Percentiles rank a stretch among this genome's conserved stretches.
Conservation (phyloP, 1,140 invertebrate species). For the Drosophila trapezifrons region DNA sequence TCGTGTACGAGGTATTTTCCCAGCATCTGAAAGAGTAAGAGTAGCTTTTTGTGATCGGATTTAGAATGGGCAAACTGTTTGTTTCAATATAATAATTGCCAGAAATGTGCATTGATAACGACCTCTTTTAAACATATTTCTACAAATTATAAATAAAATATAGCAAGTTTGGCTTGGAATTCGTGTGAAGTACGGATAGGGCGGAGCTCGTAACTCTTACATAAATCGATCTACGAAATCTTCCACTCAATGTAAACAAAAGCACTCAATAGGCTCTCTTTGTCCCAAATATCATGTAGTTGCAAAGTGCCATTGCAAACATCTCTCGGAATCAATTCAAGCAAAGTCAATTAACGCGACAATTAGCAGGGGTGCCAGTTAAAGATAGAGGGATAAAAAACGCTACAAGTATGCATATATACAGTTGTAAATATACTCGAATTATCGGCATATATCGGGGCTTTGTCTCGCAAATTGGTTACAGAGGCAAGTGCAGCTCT, state of each 20-base stretch:
- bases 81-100: background rate
- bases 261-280: constrained; percentile 45
- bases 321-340: constrained; percentile 52
- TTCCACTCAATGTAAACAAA: constrained; percentile 26
- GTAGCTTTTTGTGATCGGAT: too few species aligned
- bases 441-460: constrained; percentile 22
- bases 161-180: background rate
- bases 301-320: constrained; percentile 55
- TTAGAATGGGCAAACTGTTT: too few species aligned
- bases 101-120: too few species aligned
- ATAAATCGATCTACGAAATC: constrained; percentile 16
- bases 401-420: constrained; percentile 7
- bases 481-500: constrained; percentile 34
- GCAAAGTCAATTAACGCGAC: constrained; percentile 59
- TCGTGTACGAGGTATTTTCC: too few species aligned
- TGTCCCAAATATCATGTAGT: constrained; percentile 60
- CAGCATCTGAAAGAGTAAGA: too few species aligned
- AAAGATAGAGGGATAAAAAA: constrained; percentile 37
- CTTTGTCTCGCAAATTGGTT: constrained; percentile 14
- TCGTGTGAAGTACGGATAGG: background rate
- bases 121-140: too few species aligned
- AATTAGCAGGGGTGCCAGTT: constrained; percentile 51
- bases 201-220: background rate
- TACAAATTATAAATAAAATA: background rate
- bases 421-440: constrained; percentile 14